Conservation (phyloP, 2,797 vertebrate species). For the Typhlichthys eigenmanni region DNA sequence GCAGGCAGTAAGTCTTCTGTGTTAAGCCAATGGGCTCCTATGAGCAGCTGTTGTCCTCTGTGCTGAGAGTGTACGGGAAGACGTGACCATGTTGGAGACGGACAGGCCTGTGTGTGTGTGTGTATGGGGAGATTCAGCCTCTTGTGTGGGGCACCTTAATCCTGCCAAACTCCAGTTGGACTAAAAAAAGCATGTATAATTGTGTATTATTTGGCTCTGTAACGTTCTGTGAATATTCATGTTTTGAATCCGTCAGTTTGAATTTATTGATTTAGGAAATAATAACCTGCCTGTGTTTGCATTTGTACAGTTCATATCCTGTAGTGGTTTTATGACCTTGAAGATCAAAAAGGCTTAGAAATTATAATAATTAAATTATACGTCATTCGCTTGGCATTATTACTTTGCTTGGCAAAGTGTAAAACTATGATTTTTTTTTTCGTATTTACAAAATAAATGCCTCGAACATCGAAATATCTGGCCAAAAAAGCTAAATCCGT, state of each 20-base stretch:
- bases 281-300: neutral
- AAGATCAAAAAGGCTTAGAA: slow-evolving; percentile 2
- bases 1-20: slow-evolving; percentile 66
- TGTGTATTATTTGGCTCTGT: neutral
- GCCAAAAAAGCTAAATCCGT: too few relatives aligned
- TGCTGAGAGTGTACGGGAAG: slow-evolving; percentile 56
- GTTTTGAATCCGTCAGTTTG: neutral
- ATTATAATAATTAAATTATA: slow-evolving; percentile 24
- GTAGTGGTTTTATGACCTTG: slow-evolving; percentile 9
- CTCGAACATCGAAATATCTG: too few relatives aligned
- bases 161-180: slow-evolving; percentile 26
- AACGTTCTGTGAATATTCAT: neutral
- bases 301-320: neutral
- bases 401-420: too few relatives aligned
- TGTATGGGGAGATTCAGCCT: slow-evolving; percentile 47
- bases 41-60: slow-evolving; percentile 69
- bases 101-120: slow-evolving; percentile 61
- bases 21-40: slow-evolving; percentile 70
- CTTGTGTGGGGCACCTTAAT: slow-evolving; percentile 50
- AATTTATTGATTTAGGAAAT: neutral
- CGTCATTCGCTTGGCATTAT: slow-evolving; percentile 3
- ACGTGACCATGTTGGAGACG: slow-evolving; percentile 69
- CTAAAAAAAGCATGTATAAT: slow-evolving; percentile 13
- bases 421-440: too few relatives aligned
- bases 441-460: too few relatives aligned